These are phyloP conservation scores for Chlamydotis undulata DNA, from an alignment of 2,113 vertebrate species.

Conservation along the genomic window DNA sequence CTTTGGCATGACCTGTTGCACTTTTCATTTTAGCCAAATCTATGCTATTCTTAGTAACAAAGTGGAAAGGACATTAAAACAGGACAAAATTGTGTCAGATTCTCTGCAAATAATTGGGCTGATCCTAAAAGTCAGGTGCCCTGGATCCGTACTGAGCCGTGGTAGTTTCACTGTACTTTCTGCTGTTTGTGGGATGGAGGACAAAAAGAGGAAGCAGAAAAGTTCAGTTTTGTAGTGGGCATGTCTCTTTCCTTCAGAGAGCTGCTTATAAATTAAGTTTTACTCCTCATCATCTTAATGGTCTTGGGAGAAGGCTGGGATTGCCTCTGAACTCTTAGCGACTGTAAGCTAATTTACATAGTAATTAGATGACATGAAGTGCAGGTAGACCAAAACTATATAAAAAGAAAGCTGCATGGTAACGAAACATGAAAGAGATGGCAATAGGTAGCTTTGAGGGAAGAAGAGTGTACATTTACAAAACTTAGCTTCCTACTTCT, in stretches of 20 bases:
- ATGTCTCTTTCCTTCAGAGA: not conserved
- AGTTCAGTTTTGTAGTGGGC: not conserved
- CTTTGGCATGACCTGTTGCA: not conserved
- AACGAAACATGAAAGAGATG: not conserved
- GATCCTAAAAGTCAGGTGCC: not conserved
- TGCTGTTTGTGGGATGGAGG: not conserved
- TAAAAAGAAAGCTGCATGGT: not conserved
- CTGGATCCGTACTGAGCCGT: not conserved
- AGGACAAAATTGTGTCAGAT: not conserved
- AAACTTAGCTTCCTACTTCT: not conserved
- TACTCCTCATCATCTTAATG: not conserved
- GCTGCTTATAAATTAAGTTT: slow-evolving; percentile 8
- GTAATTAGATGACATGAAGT: not conserved
- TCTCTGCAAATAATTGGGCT: not conserved
- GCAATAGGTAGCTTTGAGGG: not conserved
- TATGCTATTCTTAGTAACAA: not conserved
- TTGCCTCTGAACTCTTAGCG: not conserved
- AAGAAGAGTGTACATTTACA: not conserved
- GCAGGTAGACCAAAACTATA: not conserved
- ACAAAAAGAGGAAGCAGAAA: not conserved
- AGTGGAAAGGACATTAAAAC: not conserved
- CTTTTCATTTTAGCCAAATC: not conserved
- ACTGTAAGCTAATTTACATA: not conserved
- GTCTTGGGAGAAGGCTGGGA: not conserved
- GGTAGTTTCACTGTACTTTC: not conserved